These are phyloP conservation scores for Campylomormyrus numenius DNA, from an alignment of 2,113 vertebrate species.

Conservation along the genomic window DNA sequence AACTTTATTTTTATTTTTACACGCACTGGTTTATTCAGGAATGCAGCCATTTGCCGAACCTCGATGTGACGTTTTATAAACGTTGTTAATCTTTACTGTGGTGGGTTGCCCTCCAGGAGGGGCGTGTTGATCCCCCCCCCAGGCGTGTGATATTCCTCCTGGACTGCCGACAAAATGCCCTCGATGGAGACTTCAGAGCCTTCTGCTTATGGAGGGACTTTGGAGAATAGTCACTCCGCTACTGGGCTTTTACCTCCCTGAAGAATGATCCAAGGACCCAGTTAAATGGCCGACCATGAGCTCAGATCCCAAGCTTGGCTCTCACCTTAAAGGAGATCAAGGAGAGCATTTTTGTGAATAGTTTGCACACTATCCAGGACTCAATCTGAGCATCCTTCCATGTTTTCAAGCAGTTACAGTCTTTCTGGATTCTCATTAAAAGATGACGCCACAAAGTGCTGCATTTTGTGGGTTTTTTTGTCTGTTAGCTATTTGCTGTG, in stretches of 20 bases:
- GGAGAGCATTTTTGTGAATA: background rate
- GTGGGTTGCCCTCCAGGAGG: background rate
- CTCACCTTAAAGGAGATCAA: background rate
- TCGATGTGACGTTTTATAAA: background rate
- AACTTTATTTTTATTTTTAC: background rate
- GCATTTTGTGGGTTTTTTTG: background rate
- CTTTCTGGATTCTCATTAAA: background rate
- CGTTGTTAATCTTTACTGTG: background rate
- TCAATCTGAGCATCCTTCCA: background rate
- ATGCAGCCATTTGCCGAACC: background rate
- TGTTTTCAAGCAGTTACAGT: background rate
- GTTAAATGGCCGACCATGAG: background rate
- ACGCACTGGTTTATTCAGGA: background rate
- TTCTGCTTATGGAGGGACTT: background rate
- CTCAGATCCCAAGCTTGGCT: background rate
- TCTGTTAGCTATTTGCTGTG: background rate
- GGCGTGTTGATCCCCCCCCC: background rate
- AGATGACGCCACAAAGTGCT: background rate
- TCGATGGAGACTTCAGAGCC: background rate
- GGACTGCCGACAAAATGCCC: background rate
- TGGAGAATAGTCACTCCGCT: background rate
- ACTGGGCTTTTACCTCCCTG: background rate
- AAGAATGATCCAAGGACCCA: background rate
- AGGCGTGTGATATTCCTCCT: background rate
- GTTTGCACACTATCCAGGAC: background rate